A percentile compares a stretch with the other conserved stretches of the same genome.
phyloP scores from a whole-genome alignment of 1,140 invertebrate species.

The Panonychus citri region DNA sequence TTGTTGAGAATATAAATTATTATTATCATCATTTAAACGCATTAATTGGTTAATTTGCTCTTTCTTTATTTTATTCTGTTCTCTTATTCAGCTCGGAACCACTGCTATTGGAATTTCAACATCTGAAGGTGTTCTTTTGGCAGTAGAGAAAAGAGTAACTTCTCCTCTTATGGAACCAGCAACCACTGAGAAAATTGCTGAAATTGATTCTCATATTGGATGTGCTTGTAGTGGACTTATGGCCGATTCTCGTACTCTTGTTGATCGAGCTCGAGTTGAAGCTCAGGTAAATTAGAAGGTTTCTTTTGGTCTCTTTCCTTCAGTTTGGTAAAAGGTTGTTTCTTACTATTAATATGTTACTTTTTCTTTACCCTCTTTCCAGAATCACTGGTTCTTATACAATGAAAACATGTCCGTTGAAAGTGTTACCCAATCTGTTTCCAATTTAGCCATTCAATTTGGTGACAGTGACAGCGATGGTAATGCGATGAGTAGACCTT shows the following conservation, averaged over 20 bases:
- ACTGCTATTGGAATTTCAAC: conserved; percentile 96
- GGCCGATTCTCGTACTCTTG: conserved; percentile 84
- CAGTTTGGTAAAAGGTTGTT: neutral
- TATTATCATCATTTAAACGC: neutral
- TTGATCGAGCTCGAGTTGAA: conserved; percentile 82
- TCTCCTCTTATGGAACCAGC: conserved; percentile 85
- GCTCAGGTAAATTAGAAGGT: conserved; percentile 29
- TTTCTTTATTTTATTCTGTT: neutral
- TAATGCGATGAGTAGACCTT: conserved; percentile 88
- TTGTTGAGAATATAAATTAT: no score
- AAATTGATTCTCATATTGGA: conserved; percentile 86
- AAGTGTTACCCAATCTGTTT: conserved; percentile 90
- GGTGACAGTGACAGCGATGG: conserved; percentile 89
- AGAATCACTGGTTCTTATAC: conserved; percentile 95
- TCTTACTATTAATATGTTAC: neutral
- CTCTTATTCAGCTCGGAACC: conserved; percentile 48
- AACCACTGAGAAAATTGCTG: conserved; percentile 89
- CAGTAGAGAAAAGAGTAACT: conserved; percentile 92
- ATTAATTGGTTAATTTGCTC: no score
- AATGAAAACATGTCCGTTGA: conserved; percentile 90
- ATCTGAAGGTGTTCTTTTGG: conserved; percentile 74
- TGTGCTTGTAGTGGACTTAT: conserved; percentile 94
- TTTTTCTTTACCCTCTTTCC: conserved; percentile 18
- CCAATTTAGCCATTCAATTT: conserved; percentile 93
- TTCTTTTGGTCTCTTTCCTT: neutral